Base-by-base conservation (phyloP, 2,113 vertebrate species). In the Mandrillus leucophaeus region DNA sequence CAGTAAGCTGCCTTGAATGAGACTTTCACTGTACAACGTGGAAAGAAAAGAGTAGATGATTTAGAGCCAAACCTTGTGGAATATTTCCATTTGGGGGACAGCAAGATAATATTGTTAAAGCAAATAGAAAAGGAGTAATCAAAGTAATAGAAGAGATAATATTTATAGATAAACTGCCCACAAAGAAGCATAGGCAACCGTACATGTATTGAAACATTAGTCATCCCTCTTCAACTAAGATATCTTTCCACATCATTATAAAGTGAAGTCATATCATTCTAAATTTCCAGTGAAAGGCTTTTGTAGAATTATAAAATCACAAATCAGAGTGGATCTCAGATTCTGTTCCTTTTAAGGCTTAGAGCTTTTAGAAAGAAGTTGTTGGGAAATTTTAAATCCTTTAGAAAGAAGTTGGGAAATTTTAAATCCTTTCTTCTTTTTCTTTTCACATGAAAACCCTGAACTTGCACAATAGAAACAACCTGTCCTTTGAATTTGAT, bases 271-370 rank as follows among this genome's bases (percentile, higher is more conserved):
- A 38, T 35, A 45, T 35, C 32, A 50, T 7, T 76, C 38, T 81
- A 81, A 85, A 76, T 76, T 85, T 93, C 64, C 52, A 86, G 38
- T 70, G n/a, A 95, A 94, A 89, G 14, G 0, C 35, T 86, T 92
- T 85, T 84, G 38, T 88, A 79, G 16, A 45, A 92, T 66, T 91
- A 88, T 55, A 84, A 93, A 94, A 57, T 94, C 52, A 30, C 72
- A 55, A 92, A 66, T 88, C 55, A 92, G 22, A 89, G 57, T 79
- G 12, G 7, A n/a, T 55, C 45, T 89, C n/a, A 85, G 22, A n/a
- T 84, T 92, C n/a, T 84, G 8, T 88, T 96, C 40, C 82, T 79
- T 80, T 61, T 92, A 79, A 84, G 32, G 13, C 18, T 55, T 79
- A 32, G 45, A 45, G 38, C 1, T 91, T 91, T 61, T 43, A 79